Percentiles rank a stretch among this genome's conserved stretches.
Conservation (phyloP, 2,888 invertebrate species). For the Cryptocephalus moraei region DNA sequence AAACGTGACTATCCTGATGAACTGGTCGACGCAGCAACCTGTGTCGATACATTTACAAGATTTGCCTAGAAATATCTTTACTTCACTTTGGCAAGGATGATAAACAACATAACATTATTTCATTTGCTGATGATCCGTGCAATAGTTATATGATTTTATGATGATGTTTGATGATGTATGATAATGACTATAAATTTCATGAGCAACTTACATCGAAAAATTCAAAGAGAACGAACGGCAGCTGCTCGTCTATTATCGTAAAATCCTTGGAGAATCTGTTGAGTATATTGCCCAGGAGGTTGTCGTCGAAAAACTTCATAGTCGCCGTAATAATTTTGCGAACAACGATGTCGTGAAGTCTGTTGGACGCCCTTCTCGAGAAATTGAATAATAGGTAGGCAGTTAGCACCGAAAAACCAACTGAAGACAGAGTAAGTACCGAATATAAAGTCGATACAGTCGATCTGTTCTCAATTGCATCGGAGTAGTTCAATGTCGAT, state of each 20-base stretch:
- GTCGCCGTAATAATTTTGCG: constrained; percentile 42
- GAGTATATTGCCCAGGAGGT: constrained; percentile 26
- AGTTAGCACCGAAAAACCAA: constrained; percentile 9
- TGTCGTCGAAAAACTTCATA: constrained; percentile 27
- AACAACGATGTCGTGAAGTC: constrained; percentile 54
- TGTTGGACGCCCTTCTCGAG: constrained; percentile 13
- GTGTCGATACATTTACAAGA: too few relatives aligned
- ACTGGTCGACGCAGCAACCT: too few relatives aligned
- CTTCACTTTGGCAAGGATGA: too few relatives aligned
- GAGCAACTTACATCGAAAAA: constrained; percentile 12
- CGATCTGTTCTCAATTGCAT: too few relatives aligned
- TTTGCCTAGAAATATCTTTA: too few relatives aligned
- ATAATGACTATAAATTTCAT: not conserved
- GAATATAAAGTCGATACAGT: constrained; percentile 5
- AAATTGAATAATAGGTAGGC: constrained; percentile 13
- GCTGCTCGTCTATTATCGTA: constrained; percentile 51
- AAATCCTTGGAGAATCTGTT: constrained; percentile 60
- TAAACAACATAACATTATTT: too few relatives aligned
- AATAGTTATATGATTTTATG: not conserved
- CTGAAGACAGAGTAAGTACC: constrained; percentile 4
- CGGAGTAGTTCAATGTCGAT: too few relatives aligned
- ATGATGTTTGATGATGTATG: not conserved
- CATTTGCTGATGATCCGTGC: too few relatives aligned
- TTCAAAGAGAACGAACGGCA: constrained; percentile 15
- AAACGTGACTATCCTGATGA: too few relatives aligned